Percentiles rank a stretch among this genome's conserved stretches.
Conservation (phyloP, 1,140 invertebrate species). For the Octopus sinensis region DNA sequence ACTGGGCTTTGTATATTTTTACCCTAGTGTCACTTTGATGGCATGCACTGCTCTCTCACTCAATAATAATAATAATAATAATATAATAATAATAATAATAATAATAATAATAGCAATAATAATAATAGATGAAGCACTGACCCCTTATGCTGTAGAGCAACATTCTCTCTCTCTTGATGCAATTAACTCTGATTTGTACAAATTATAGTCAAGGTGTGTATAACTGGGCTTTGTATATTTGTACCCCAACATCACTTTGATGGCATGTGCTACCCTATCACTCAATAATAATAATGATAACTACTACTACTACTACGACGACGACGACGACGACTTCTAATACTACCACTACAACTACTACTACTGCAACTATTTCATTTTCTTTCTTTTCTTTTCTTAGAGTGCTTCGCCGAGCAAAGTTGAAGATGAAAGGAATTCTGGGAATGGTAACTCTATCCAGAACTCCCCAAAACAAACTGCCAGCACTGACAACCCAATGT, state of each 20-base stretch:
- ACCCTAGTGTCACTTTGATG: too few species aligned
- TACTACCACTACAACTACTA: too few species aligned
- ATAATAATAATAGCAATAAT: neutral
- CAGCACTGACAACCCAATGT: neutral
- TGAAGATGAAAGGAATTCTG: constrained; percentile 12
- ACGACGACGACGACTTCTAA: too few species aligned
- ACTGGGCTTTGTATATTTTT: too few species aligned
- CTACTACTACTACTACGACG: too few species aligned
- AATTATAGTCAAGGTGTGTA: too few species aligned
- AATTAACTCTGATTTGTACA: too few species aligned
- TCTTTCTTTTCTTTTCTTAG: neutral
- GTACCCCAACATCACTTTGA: too few species aligned
- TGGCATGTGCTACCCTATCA: too few species aligned
- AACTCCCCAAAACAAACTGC: neutral
- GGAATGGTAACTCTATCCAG: neutral
- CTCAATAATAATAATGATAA: too few species aligned
- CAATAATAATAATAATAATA: neutral
- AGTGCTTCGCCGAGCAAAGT: neutral
- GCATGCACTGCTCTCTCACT: too few species aligned
- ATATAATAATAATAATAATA: neutral
- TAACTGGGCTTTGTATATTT: too few species aligned
- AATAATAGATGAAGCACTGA: neutral
- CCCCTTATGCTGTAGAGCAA: neutral
- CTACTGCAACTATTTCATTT: neutral
- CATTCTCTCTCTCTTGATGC: neutral